A percentile compares a stretch with the other conserved stretches of the same genome.
These are phyloP conservation scores for Pedetes capensis DNA, from an alignment of 2,113 vertebrate species.

Conservation along the genomic window DNA sequence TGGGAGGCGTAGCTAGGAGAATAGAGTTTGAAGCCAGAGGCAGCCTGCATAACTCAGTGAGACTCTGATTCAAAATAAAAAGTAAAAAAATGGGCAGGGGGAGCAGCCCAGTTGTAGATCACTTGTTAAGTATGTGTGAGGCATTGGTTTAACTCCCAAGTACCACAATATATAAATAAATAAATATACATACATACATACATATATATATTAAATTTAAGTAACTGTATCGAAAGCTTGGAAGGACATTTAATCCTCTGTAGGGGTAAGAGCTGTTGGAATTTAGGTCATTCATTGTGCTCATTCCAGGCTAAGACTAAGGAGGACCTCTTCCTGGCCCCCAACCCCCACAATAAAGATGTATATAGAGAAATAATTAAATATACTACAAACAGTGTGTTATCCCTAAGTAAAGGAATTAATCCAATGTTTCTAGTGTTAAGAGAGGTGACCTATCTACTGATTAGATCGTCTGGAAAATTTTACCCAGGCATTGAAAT, in stretches of 20 bases:
- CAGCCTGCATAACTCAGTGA: too few species aligned
- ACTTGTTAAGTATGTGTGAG: too few species aligned
- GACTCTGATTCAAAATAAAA: too few species aligned
- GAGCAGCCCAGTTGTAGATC: too few species aligned
- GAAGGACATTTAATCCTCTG: conserved; percentile 2
- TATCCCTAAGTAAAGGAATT: conserved; percentile 32
- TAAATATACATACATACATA: too few species aligned
- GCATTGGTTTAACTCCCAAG: too few species aligned
- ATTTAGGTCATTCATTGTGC: background rate
- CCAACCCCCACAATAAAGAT: background rate
- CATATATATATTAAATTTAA: too few species aligned
- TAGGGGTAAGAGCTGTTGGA: background rate
- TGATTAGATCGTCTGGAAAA: conserved; percentile 14
- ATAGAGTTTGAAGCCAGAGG: too few species aligned
- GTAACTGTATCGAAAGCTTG: background rate
- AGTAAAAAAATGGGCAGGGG: too few species aligned
- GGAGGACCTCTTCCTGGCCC: background rate
- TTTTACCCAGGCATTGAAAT: background rate
- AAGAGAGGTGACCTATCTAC: background rate
- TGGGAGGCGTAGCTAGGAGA: too few species aligned
- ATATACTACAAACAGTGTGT: background rate
- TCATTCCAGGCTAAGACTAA: background rate
- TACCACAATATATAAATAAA: too few species aligned
- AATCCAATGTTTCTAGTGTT: background rate
- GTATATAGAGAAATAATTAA: background rate